These are phyloP conservation scores for Macropis europaea DNA, from an alignment of 2,888 invertebrate species.

Conservation along the genomic window DNA sequence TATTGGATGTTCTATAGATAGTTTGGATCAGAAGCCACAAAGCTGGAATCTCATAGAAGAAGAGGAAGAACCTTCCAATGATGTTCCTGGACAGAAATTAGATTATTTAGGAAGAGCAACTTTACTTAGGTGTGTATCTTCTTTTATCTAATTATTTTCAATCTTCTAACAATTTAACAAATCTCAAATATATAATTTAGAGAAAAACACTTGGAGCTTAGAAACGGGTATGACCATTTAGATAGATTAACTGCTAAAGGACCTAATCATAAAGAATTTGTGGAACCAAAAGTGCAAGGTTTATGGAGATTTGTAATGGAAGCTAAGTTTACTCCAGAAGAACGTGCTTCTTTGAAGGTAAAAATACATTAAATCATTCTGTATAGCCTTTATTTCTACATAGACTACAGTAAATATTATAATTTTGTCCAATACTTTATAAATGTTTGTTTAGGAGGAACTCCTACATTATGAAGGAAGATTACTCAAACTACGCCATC, in stretches of 20 bases:
- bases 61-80: slow-evolving; percentile 80
- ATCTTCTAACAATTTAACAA: background rate
- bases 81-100: slow-evolving; percentile 82
- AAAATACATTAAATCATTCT: slow-evolving; percentile 14
- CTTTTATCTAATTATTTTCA: background rate
- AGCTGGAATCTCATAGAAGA: slow-evolving; percentile 86
- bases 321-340: slow-evolving; percentile 90
- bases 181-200: slow-evolving; percentile 74
- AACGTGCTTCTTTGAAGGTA: slow-evolving; percentile 91
- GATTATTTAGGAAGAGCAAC: slow-evolving; percentile 86
- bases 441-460: slow-evolving; percentile 83
- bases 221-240: slow-evolving; percentile 89
- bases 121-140: slow-evolving; percentile 80
- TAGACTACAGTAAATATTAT: background rate
- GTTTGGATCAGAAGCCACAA: slow-evolving; percentile 87
- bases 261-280: slow-evolving; percentile 91
- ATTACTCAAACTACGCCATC: slow-evolving; percentile 89
- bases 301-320: slow-evolving; percentile 92
- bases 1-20: slow-evolving; percentile 81
- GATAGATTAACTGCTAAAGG: slow-evolving; percentile 88
- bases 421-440: slow-evolving; percentile 4
- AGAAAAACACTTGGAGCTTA: slow-evolving; percentile 87
- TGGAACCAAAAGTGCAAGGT: slow-evolving; percentile 94
- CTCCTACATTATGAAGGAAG: slow-evolving; percentile 93
- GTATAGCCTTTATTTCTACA: background rate